A percentile compares a stretch with the other conserved stretches of the same genome.
phyloP scores from a whole-genome alignment of 2,113 vertebrate species.

The Ivindomyrus marchei region DNA sequence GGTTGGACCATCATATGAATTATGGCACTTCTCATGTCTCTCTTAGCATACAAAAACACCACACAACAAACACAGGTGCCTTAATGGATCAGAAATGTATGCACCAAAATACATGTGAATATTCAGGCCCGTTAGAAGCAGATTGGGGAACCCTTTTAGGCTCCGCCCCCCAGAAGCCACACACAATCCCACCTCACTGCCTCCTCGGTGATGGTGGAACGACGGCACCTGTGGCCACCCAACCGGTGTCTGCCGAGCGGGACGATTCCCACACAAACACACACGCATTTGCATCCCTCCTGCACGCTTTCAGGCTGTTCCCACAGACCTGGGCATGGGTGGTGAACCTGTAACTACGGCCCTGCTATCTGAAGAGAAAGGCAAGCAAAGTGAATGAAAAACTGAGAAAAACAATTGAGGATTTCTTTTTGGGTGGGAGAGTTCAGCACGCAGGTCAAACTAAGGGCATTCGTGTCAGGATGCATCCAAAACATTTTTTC shows the following conservation, averaged over 20 bases:
- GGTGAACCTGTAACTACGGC: conserved; percentile 48
- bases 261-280: background rate
- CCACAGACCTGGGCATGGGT: conserved; percentile 49
- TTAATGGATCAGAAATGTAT: background rate
- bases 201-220: too few species aligned
- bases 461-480: conserved; percentile 15
- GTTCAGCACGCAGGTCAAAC: conserved; percentile 33
- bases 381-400: conserved; percentile 26
- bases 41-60: background rate
- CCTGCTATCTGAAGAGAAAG: background rate
- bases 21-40: background rate
- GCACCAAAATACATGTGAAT: background rate
- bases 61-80: background rate
- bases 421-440: conserved; percentile 30
- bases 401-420: conserved; percentile 22
- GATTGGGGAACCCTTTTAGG: background rate
- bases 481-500: conserved; percentile 3
- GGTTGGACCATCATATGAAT: background rate
- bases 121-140: background rate
- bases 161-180: background rate
- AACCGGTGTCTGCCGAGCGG: background rate
- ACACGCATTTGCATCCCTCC: conserved; percentile 34
- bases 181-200: background rate
- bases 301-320: conserved; percentile 35
- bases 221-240: background rate